Conservation (phyloP, 2,888 invertebrate species). For the Eudemis profundana region DNA sequence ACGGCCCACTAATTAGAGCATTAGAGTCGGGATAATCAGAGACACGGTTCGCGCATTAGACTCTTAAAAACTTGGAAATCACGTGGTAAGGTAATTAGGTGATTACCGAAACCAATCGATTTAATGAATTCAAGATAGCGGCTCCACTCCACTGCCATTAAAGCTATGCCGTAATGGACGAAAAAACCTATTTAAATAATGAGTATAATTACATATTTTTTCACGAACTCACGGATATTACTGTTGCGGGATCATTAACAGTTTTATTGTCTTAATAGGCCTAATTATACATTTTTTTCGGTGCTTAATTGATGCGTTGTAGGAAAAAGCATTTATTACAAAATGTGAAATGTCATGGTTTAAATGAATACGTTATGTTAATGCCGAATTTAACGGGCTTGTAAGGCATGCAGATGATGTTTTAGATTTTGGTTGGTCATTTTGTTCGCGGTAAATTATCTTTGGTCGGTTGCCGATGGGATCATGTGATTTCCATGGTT, state of each 20-base stretch:
- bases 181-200: constrained; percentile 85
- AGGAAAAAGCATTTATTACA: constrained; percentile 82
- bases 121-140: constrained; percentile 83
- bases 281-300: constrained; percentile 85
- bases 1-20: constrained; percentile 68
- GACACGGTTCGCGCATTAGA: constrained; percentile 84
- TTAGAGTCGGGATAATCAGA: constrained; percentile 79
- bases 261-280: constrained; percentile 85
- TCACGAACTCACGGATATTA: constrained; percentile 82
- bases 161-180: constrained; percentile 76
- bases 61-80: constrained; percentile 72
- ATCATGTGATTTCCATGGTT: constrained; percentile 68
- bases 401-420: constrained; percentile 74
- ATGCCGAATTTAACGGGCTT: constrained; percentile 77
- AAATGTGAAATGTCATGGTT: constrained; percentile 85
- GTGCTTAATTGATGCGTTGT: constrained; percentile 82
- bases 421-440: constrained; percentile 71
- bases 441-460: constrained; percentile 82
- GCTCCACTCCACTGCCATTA: constrained; percentile 77
- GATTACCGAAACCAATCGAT: constrained; percentile 85
- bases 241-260: constrained; percentile 84
- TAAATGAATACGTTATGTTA: constrained; percentile 84
- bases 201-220: constrained; percentile 84
- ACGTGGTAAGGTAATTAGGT: constrained; percentile 82
- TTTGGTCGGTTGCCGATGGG: constrained; percentile 73